Base-by-base conservation (phyloP, 2,797 vertebrate species). In the Mionectes olivaceus region DNA sequence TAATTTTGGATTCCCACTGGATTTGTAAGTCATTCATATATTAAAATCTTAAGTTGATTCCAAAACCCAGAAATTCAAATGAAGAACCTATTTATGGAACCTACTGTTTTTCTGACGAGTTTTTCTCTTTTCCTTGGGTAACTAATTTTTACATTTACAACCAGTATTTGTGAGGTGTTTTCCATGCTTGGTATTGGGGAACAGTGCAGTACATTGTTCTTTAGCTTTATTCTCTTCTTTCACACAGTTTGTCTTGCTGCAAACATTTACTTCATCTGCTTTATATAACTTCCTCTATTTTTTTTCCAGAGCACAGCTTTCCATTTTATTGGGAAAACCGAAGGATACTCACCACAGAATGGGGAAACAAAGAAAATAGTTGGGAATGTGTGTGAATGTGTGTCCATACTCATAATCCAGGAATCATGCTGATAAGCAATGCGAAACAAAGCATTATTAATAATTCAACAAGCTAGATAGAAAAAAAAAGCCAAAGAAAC, bases 401-500 rank as follows among this genome's bases (percentile, higher is more conserved):
- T 67, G 55, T 43, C 8, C 69, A 89, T 61, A 96, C 79, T 80
- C 52, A 89, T 87, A 78, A 85, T 65, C 33, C 79, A 90, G 81
- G 96, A 94, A 89, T 67, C 55, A 70, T 39, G 84, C 50, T 77
- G 90, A 87, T 81, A 67, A 74, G 89, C 95, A 95, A 59, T 19
- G 33, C 43, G 86, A 97, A 97, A 95, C 70, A 94, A 95, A 97
- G 94, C 69, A 89, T 79, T 86, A 91, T 91, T 92, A 87, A 74
- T 92, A 96, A 95, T 88, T 95, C 83, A 92, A 78, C 78, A 89
- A 87, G 79, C 68, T 95, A 74, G 69, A 69, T 15, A 35, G 19
- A 27, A 17, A 11, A 22, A 44, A 19, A 56, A 55, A 50, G 14
- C 49, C 44, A 92, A 94, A 88, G 55, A 81, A 81, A 56, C 55